Evolutionary conservation across 2,113 vertebrate genomes (phyloP).

Genomic region (Takifugu bimaculatus): DNA sequence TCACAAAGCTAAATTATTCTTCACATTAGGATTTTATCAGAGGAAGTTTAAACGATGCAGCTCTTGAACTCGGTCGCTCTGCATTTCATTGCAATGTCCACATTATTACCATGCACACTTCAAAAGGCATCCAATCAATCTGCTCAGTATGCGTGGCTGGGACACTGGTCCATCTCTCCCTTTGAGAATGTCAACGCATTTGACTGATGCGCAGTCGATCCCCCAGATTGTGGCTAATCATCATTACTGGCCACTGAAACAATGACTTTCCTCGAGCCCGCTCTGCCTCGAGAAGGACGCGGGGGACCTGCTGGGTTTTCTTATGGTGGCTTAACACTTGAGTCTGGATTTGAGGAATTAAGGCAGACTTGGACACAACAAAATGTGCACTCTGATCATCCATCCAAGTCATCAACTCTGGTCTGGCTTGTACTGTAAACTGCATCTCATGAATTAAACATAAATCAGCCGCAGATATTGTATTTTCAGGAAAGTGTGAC

Average conservation of each 20-base stretch:
- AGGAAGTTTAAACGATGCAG: slow-evolving; percentile 18
- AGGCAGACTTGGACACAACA: slow-evolving; percentile 58
- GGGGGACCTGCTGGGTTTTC: slow-evolving; percentile 63
- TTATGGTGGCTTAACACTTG: slow-evolving; percentile 60
- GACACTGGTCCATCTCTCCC: slow-evolving; percentile 59
- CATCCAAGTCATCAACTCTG: slow-evolving; percentile 49
- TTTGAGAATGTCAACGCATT: slow-evolving; percentile 69
- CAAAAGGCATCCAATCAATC: slow-evolving; percentile 69
- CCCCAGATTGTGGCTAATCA: slow-evolving; percentile 75
- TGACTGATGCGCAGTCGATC: slow-evolving; percentile 78
- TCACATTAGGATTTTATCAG: slow-evolving; percentile 24
- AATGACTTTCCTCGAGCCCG: slow-evolving; percentile 73
- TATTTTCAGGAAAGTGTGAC: slow-evolving; percentile 10
- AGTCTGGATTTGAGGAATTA: slow-evolving; percentile 67
- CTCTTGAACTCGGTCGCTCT: slow-evolving; percentile 40
- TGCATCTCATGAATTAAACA: slow-evolving; percentile 23
- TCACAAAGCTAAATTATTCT: slow-evolving; percentile 28
- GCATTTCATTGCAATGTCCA: slow-evolving; percentile 38
- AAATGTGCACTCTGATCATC: slow-evolving; percentile 59
- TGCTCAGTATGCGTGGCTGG: slow-evolving; percentile 58
- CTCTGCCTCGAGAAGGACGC: slow-evolving; percentile 69
- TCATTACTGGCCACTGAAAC: slow-evolving; percentile 70
- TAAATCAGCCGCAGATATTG: background rate
- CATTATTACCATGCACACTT: slow-evolving; percentile 66
- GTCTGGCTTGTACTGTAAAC: slow-evolving; percentile 14